Evolutionary conservation across 2,113 vertebrate genomes (phyloP), one percentile per base, ranked within the genome.

Genomic region (Pseudopodoces humilis): DNA sequence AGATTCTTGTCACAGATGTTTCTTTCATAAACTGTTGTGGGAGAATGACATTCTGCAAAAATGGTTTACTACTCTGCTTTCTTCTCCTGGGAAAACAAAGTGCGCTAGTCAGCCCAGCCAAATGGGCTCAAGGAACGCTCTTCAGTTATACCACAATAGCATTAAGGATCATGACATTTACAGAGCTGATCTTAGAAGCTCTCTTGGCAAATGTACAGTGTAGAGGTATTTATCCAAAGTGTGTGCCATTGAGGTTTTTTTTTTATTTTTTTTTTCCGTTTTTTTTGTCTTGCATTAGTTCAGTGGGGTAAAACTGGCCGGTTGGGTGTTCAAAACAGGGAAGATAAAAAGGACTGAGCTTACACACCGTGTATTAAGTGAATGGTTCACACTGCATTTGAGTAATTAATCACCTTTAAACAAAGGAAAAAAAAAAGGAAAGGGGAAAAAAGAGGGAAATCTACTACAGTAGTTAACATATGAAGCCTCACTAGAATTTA

Each of bases 1-100:
- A 98, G 97, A 99, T 98, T 98, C 98, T 98, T 97, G 97, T 98
- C 98, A 98, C 98, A 98, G 98, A 98, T 98, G 98, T 98, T 98
- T 98, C 98, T 98, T 98, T 98, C 98, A 98, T 98, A 98, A 98
- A 98, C 97, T 97, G 96, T 98, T 98, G 97, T 97, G 97, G 97
- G 98, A 98, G 98, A 98, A 98, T 97, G 97, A 98, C 97, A 97
- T 98, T 97, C 97, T 98, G 97, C 96, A 98, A 97, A 98, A 98
- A 97, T 98, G 97, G 97, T 98, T 98, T 98, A 98, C 98, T 97
- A 98, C 97, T 98, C 96, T 96, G 97, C 96, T 98, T 98, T 98
- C 98, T 98, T 98, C 97, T 98, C 97, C 95, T 95, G 97, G 96
- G 96, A 96, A 98, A 98, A 98, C 97, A 98, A 98, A 98, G 97